Conservation (phyloP, 2,113 vertebrate genomes). For the Pao palembangensis region DNA sequence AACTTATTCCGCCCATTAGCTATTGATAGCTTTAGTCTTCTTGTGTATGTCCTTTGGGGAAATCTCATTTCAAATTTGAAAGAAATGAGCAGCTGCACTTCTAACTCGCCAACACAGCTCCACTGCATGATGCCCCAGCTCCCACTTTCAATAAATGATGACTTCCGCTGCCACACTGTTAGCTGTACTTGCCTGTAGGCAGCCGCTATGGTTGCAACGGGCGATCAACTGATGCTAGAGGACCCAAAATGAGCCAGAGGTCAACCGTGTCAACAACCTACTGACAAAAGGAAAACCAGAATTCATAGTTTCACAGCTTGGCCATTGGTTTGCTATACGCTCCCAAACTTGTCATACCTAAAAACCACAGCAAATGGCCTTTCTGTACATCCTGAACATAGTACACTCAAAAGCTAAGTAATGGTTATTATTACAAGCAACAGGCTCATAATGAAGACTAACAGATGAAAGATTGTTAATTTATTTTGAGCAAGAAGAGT, state of each 20-base stretch:
- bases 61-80: constrained; percentile 51
- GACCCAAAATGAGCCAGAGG: constrained; percentile 43
- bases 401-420: background rate
- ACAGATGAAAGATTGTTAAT: too few relatives aligned
- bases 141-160: constrained; percentile 64
- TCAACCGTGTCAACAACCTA: constrained; percentile 42
- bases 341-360: constrained; percentile 55
- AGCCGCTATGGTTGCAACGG: constrained; percentile 30
- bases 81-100: constrained; percentile 56
- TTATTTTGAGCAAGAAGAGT: background rate
- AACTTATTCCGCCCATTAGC: constrained; percentile 39
- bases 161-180: constrained; percentile 47
- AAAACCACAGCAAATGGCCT: constrained; percentile 37
- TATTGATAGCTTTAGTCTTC: constrained; percentile 51
- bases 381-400: constrained; percentile 32
- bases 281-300: constrained; percentile 33
- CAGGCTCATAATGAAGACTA: background rate
- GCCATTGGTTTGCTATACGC: constrained; percentile 56
- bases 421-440: background rate
- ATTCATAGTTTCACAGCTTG: constrained; percentile 33
- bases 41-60: constrained; percentile 39
- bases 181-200: constrained; percentile 35
- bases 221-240: constrained; percentile 47
- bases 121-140: constrained; percentile 47
- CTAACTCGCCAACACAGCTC: constrained; percentile 47